A percentile compares a stretch with the other conserved stretches of the same genome.
These are phyloP conservation scores for Aurelia sp. DNA, from an alignment of 30 jellyfish, hydroid and myxozoan species.

Conservation along the genomic window DNA sequence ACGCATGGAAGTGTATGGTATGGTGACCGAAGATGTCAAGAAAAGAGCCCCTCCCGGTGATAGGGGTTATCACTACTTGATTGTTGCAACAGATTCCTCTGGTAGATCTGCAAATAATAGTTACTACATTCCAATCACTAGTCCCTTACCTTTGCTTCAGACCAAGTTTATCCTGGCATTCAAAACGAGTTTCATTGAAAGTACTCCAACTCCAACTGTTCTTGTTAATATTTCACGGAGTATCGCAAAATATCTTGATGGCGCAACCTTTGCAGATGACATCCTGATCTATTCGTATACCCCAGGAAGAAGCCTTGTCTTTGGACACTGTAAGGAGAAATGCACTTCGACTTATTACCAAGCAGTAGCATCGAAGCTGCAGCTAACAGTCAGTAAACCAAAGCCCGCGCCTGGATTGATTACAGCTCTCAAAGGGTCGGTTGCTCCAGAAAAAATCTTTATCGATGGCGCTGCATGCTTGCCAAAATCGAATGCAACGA, in stretches of 20 bases:
- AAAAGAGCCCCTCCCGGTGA: slow-evolving; percentile 45
- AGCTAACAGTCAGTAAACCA: slow-evolving; percentile 13
- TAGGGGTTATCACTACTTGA: slow-evolving; percentile 56
- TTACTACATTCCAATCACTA: slow-evolving; percentile 33
- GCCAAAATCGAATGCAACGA: slow-evolving; percentile 31
- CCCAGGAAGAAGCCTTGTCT: slow-evolving; percentile 47
- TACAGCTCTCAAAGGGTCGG: slow-evolving; percentile 20
- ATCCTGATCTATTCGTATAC: slow-evolving; percentile 34
- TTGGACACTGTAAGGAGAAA: slow-evolving; percentile 41
- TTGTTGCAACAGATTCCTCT: slow-evolving; percentile 87
- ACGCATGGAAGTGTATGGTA: slow-evolving; percentile 80
- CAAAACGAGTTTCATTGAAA: slow-evolving; percentile 20
- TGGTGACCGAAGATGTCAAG: slow-evolving; percentile 73
- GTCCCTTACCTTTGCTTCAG: slow-evolving; percentile 28
- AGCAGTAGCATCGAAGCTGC: slow-evolving; percentile 39
- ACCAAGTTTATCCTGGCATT: slow-evolving; percentile 70
- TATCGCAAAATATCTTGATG: slow-evolving; percentile 63
- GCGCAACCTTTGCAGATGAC: slow-evolving; percentile 19
- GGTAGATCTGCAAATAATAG: slow-evolving; percentile 85
- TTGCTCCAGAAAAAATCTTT: slow-evolving; percentile 35
- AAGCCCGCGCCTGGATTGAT: slow-evolving; percentile 37
- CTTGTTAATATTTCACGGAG: slow-evolving; percentile 63
- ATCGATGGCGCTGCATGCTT: slow-evolving; percentile 55
- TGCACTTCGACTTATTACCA: slow-evolving; percentile 42
- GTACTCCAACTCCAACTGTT: slow-evolving; percentile 54